These are phyloP conservation scores for Myotis daubentonii DNA, from an alignment of 2,797 vertebrate genomes.

Conservation along the genomic window DNA sequence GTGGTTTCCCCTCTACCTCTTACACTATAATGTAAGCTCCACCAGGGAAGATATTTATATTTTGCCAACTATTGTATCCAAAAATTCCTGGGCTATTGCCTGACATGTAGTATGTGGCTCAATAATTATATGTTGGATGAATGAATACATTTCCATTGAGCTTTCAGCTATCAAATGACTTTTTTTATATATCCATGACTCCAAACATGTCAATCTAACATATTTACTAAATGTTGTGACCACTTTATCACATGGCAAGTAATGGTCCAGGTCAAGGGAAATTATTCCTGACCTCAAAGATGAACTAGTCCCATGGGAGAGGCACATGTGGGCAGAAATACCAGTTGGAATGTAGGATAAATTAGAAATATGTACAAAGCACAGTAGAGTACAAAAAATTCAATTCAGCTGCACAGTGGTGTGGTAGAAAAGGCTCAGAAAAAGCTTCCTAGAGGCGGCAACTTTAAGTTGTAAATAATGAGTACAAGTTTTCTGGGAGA, in stretches of 20 bases:
- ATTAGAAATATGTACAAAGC: not conserved
- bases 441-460: not conserved
- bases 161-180: not conserved
- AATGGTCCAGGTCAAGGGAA: not conserved
- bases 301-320: not conserved
- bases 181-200: not conserved
- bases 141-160: not conserved
- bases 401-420: not conserved
- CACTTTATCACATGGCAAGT: not conserved
- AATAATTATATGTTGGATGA: not conserved
- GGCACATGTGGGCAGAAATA: not conserved
- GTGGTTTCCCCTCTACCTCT: not conserved
- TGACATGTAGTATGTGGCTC: not conserved
- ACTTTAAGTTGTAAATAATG: not conserved
- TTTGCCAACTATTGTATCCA: not conserved
- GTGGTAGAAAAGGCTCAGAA: not conserved
- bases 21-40: not conserved
- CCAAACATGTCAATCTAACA: not conserved
- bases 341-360: not conserved
- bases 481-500: not conserved
- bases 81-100: not conserved
- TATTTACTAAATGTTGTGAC: constrained; percentile 6
- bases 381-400: not conserved
- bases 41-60: not conserved
- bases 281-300: constrained; percentile 13